These are phyloP conservation scores for Yoshiicerus persimilis DNA, from an alignment of 1,140 invertebrate species.

Conservation along the genomic window DNA sequence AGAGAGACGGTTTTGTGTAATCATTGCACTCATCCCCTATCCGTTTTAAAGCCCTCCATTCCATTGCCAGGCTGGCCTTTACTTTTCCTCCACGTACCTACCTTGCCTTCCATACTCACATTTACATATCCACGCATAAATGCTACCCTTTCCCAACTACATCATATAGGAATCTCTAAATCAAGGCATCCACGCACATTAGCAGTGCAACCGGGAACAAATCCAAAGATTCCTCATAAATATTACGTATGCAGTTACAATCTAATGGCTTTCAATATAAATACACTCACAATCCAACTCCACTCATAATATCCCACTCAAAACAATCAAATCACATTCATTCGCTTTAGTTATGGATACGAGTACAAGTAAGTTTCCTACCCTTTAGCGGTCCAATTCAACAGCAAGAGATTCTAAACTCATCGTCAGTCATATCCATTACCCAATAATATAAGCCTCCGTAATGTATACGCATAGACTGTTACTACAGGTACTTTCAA, in stretches of 20 bases:
- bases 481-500: too few species aligned
- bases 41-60: not conserved
- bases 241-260: not conserved
- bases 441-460: not conserved
- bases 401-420: not conserved
- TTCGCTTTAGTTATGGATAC: not conserved
- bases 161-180: not conserved
- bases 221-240: not conserved
- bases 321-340: not conserved
- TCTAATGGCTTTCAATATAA: not conserved
- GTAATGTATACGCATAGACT: too few species aligned
- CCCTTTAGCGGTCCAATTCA: not conserved
- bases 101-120: not conserved
- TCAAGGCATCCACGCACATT: not conserved
- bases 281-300: too few species aligned
- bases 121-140: not conserved
- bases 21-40: constrained; percentile 26
- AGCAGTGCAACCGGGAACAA: not conserved
- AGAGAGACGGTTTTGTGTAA: constrained; percentile 22
- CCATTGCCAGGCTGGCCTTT: not conserved
- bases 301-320: not conserved
- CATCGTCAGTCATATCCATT: not conserved
- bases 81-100: not conserved
- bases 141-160: not conserved
- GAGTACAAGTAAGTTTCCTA: not conserved